Evolutionary conservation across 2,113 vertebrate genomes (phyloP), one percentile per base, ranked within the genome.

Genomic region (Anhinga anhinga): DNA sequence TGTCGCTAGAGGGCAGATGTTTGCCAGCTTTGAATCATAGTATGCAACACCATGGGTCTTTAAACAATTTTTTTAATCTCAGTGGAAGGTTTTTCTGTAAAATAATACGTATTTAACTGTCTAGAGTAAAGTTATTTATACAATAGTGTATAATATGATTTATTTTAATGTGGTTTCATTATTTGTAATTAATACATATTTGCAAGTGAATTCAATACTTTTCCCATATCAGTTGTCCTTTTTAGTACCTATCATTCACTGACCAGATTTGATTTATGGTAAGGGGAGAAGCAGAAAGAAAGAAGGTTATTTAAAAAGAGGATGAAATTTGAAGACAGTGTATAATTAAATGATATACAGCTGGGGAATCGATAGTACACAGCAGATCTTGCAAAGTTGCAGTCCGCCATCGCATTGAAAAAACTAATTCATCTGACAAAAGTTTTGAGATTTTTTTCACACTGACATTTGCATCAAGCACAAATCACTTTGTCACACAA

Each of bases 1-100:
- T 85, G 93, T 94, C 96, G 91, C 82, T 92, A 96, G 96, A 83
- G 95, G 97, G 96, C 90, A 92, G 88, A 38, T 49, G 11, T 58
- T 47, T 84, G 74, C 44, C 88, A 84, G 74, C 44, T 34, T 65
- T 40, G 38, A 87, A 14, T 53, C 36, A 2, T 3, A 10, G 17
- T 10, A 1, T 20, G 63, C 26, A 6, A 2, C 3, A 2, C 38
- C n/a, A 14, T 17, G 8, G 42, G 52, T 36, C 22, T 90, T 47
- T 6, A 29, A 53, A 38, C 53, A 18, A 5, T 34, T n/a, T 47
- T 47, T 34, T 34, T 17, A 26, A 22, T 65, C n/a, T 71, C 44
- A 4, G 40, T 38, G 49, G 18, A 36, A 84, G 49, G 20, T 40
- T 79, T 26, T 16, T 59, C 25, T 50, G 29, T 74, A 78, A 86